Evolutionary conservation across 2,797 vertebrate genomes (phyloP).

Genomic region (Sciurus vulgaris): DNA sequence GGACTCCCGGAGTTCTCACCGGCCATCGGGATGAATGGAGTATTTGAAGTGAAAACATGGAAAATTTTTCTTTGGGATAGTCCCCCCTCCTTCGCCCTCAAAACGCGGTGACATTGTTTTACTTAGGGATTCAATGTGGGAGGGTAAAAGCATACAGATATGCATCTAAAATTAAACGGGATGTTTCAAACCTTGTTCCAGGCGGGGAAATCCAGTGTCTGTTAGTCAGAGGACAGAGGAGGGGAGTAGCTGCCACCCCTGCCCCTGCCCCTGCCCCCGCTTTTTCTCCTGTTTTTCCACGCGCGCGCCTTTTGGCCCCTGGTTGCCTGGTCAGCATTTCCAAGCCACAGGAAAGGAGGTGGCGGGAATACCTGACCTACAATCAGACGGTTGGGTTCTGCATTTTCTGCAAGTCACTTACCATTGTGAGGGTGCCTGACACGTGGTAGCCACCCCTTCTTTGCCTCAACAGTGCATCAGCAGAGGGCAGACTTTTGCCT

Average conservation of each 20-base stretch:
- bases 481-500: neutral
- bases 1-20: conserved; percentile 81
- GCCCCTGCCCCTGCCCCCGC: rapidly evolving
- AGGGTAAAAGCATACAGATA: neutral
- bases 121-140: neutral
- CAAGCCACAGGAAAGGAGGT: neutral
- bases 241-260: neutral
- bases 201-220: neutral
- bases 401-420: neutral
- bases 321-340: neutral
- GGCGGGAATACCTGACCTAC: neutral
- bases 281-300: neutral
- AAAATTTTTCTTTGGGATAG: conserved; percentile 73
- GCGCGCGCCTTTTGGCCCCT: neutral
- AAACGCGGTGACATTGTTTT: neutral
- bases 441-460: rapidly evolving
- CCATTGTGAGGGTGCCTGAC: neutral
- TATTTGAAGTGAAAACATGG: conserved; percentile 82
- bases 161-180: neutral
- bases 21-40: conserved; percentile 71
- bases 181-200: neutral
- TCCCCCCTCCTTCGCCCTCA: neutral
- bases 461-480: neutral
- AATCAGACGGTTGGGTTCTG: neutral
- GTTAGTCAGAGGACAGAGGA: neutral